phyloP scores from a whole-genome alignment of 1,140 invertebrate species.

The Mactra quadrangularis region DNA sequence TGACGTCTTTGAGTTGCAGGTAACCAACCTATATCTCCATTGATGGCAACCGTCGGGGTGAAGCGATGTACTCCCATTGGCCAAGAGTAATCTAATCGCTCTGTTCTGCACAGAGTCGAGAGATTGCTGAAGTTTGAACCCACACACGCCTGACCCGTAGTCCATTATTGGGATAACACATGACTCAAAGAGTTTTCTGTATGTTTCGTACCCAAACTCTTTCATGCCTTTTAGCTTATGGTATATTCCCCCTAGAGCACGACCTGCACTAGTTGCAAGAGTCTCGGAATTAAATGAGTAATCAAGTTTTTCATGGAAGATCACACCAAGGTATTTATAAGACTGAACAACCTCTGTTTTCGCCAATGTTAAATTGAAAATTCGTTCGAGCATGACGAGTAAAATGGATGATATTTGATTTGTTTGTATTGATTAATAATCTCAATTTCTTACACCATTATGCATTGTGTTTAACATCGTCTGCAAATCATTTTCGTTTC shows the following conservation, averaged over 20 bases:
- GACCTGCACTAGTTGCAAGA: slow-evolving; percentile 9
- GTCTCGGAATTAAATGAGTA: slow-evolving; percentile 1
- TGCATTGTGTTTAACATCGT: slow-evolving; percentile 5
- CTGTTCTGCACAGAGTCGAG: slow-evolving; percentile 40
- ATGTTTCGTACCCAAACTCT: slow-evolving; percentile 29
- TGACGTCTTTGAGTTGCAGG: neutral
- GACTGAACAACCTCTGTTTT: slow-evolving; percentile 5
- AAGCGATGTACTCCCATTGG: slow-evolving; percentile 7
- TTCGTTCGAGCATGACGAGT: neutral
- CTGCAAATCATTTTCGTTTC: slow-evolving; percentile 44
- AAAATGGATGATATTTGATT: slow-evolving; percentile 56
- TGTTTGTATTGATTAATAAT: slow-evolving; percentile 42
- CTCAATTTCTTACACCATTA: slow-evolving; percentile 51
- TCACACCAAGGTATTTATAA: slow-evolving; percentile 55
- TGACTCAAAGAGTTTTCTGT: slow-evolving; percentile 12
- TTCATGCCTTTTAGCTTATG: slow-evolving; percentile 28
- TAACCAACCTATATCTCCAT: slow-evolving; percentile 24
- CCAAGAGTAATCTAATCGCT: neutral
- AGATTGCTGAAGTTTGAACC: too few species aligned
- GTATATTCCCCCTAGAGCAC: slow-evolving; percentile 33
- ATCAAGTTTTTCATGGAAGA: slow-evolving; percentile 34
- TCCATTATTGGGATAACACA: slow-evolving; percentile 28
- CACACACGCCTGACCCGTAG: slow-evolving; percentile 14
- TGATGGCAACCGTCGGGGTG: slow-evolving; percentile 5
- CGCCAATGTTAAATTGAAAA: slow-evolving; percentile 26